Evolutionary conservation across 2,797 vertebrate species (phyloP).

Genomic region (Cichlasoma orientale): DNA sequence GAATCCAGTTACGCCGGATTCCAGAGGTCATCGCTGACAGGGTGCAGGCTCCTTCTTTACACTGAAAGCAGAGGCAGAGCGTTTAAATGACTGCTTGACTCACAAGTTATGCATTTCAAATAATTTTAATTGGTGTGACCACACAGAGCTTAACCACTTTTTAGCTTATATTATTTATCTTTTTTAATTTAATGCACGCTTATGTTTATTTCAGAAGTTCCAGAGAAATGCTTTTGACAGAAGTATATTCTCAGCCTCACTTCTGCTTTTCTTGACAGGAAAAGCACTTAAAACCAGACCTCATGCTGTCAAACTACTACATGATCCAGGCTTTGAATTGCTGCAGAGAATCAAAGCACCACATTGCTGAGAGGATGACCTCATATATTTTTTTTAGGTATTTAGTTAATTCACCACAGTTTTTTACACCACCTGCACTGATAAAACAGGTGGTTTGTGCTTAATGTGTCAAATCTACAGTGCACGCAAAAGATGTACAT

Average conservation of each 20-base stretch:
- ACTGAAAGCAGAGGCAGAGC: slow-evolving; percentile 77
- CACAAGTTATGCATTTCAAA: not conserved
- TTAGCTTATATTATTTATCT: not conserved
- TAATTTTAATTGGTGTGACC: not conserved
- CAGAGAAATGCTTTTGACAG: not conserved
- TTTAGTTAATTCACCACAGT: not conserved
- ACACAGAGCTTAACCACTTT: not conserved
- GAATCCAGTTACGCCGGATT: slow-evolving; percentile 98
- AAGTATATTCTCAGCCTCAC: not conserved
- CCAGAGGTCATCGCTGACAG: slow-evolving; percentile 98
- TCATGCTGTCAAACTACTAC: not conserved
- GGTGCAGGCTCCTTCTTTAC: slow-evolving; percentile 91
- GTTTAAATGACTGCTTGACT: not conserved
- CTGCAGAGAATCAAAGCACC: not conserved
- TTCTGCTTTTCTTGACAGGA: not conserved
- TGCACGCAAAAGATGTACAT: not conserved
- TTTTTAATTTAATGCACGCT: not conserved
- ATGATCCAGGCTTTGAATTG: not conserved
- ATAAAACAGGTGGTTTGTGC: not conserved
- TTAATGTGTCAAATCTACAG: not conserved
- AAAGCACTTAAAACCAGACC: not conserved
- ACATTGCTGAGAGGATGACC: not conserved
- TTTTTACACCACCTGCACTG: not conserved
- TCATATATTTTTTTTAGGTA: not conserved
- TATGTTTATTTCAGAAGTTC: not conserved